These are phyloP conservation scores for Proteles cristata DNA, from an alignment of 2,113 vertebrate species.

Conservation along the genomic window DNA sequence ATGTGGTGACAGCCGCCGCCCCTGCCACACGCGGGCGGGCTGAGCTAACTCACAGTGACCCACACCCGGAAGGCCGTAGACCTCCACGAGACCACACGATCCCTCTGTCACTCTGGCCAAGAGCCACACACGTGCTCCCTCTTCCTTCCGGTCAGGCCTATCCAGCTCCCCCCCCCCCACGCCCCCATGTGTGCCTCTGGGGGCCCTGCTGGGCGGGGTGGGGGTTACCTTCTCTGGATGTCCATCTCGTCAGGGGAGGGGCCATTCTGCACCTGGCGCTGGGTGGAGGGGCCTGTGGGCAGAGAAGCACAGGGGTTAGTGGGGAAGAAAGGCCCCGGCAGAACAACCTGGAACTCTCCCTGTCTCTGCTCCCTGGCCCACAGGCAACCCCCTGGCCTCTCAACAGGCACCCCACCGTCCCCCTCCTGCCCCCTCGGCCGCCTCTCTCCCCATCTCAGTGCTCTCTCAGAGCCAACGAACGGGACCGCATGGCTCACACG, in stretches of 20 bases:
- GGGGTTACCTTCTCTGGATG: conserved; percentile 93
- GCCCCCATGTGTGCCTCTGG: fast-evolving
- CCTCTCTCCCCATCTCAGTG: background rate
- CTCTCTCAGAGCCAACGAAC: fast-evolving
- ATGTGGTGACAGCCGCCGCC: fast-evolving
- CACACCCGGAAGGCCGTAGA: background rate
- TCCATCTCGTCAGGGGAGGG: conserved; percentile 96
- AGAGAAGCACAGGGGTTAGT: conserved; percentile 71
- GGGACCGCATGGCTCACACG: fast-evolving
- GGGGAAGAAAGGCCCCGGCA: background rate
- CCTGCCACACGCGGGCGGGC: fast-evolving
- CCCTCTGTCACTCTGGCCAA: fast-evolving
- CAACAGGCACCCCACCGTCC: fast-evolving
- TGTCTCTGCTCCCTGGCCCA: background rate
- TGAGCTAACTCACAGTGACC: fast-evolving
- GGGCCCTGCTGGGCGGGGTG: background rate
- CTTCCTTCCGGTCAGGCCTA: background rate
- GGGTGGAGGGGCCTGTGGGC: conserved; percentile 92
- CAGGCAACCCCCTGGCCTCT: fast-evolving
- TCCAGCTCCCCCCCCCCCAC: too few species aligned
- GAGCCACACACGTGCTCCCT: fast-evolving
- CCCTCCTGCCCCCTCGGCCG: fast-evolving
- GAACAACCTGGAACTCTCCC: fast-evolving
- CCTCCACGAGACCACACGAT: background rate
- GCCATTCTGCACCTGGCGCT: conserved; percentile 96